A percentile compares a stretch with the other conserved stretches of the same genome.
Evolutionary conservation across 2,888 invertebrate species (phyloP).

Genomic region (Synanthedon formicaeformis): DNA sequence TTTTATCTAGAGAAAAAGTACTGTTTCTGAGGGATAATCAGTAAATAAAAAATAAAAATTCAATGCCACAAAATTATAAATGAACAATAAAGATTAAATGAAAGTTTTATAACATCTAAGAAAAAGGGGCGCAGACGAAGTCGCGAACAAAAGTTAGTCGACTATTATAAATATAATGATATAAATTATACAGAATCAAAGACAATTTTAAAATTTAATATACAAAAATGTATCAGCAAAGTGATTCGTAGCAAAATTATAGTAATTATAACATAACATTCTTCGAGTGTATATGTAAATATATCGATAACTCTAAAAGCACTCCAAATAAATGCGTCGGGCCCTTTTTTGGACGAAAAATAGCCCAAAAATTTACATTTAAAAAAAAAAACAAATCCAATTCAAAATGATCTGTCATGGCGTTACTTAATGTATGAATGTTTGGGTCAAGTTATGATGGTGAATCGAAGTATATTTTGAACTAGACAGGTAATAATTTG

Average conservation of each 20-base stretch:
- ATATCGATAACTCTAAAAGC: constrained; percentile 60
- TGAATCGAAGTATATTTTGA: constrained; percentile 1
- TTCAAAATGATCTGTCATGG: not conserved
- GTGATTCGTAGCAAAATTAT: not conserved
- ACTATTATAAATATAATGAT: too few relatives aligned
- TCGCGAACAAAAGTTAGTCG: too few relatives aligned
- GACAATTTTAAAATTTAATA: too few relatives aligned
- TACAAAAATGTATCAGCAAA: too few relatives aligned
- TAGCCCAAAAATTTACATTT: constrained; percentile 59
- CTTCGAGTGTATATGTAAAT: constrained; percentile 48
- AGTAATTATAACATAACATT: not conserved
- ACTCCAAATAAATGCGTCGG: constrained; percentile 51
- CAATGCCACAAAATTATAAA: too few relatives aligned
- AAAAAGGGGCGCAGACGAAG: too few relatives aligned
- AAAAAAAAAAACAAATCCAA: constrained; percentile 45
- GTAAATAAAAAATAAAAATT: too few relatives aligned
- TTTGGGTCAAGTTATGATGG: not conserved
- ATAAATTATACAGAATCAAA: too few relatives aligned
- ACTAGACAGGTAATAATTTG: constrained; percentile 65
- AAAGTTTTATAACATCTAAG: too few relatives aligned
- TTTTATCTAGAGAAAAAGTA: too few relatives aligned
- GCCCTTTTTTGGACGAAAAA: constrained; percentile 37
- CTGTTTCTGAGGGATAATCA: too few relatives aligned
- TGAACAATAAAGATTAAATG: too few relatives aligned
- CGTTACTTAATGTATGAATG: not conserved